Evolutionary conservation across 2,797 vertebrate species (phyloP), one percentile per base, ranked within the genome.

Genomic region (Sebastes cheni): DNA sequence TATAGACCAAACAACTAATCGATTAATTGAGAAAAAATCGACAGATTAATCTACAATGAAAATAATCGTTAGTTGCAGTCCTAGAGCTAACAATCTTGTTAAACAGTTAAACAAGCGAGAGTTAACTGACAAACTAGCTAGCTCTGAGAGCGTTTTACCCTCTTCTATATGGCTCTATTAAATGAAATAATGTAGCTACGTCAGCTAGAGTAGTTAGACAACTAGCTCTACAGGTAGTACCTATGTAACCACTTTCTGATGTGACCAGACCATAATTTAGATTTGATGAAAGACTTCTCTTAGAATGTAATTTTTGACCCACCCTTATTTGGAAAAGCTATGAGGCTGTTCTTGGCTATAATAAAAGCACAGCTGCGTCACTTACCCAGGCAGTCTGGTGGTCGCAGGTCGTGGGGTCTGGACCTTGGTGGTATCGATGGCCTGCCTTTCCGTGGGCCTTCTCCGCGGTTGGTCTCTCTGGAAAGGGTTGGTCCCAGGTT

Each of bases 361-460:
- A 75, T 36, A 71, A 70, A 67, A 34, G 66, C 66, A 84, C 72
- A 89, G 80, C 61, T 84, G 80, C 46, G 10, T 80, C 75, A 96
- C 96, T 96, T 91, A 96, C 96, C 67, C 87, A 2, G 94, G 91
- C 59, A 84, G 92, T 71, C 84, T 93, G 87, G 93, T 93, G 86
- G 91, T 85, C 9, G 71, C 77, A 79, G 94, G 93, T 86, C 84
- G 92, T 1, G 91, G 92, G 67, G 90, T 92, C 84, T 94, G 94
- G 76, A 75, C 77, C 85, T 82, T 91, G 77, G 60, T 61, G 74
- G 80, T 85, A 23, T 91, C 86, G 20, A 50, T 76, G 67, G 54
- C 87, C 2, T 73, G 83, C 29, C 90, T 90, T 29, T 89, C 92
- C 8, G 95, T 90, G 2, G 8, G 85, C 77, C 74, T 83, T 90